phyloP scores from a whole-genome alignment of 2,113 vertebrate genomes.

The Pseudonaja textilis region DNA sequence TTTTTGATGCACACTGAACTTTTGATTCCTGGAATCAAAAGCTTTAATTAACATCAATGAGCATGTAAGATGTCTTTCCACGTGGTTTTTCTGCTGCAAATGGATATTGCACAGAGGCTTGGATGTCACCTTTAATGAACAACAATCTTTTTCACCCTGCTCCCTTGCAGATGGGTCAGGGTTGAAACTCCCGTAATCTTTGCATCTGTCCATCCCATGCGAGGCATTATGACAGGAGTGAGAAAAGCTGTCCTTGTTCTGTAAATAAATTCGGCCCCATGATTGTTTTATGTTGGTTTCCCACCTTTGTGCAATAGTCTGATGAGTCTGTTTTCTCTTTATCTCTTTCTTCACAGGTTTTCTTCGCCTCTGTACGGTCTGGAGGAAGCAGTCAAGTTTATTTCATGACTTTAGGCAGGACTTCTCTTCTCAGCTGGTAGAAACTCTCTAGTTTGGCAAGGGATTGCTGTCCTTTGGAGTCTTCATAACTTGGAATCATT shows the following conservation, averaged over 20 bases:
- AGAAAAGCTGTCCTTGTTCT: neutral
- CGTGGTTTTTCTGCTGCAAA: neutral
- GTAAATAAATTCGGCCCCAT: neutral
- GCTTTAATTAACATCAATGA: neutral
- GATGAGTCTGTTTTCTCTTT: neutral
- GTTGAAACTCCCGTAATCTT: neutral
- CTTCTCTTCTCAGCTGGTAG: constrained; percentile 99
- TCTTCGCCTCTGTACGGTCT: constrained; percentile 95
- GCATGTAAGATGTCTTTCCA: neutral
- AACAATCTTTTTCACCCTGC: neutral
- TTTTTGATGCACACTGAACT: neutral
- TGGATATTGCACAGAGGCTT: neutral
- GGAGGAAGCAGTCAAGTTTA: constrained; percentile 99
- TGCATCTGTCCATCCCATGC: neutral
- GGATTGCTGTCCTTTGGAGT: constrained; percentile 67
- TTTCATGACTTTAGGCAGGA: constrained; percentile 98
- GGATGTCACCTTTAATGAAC: neutral
- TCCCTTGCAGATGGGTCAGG: neutral
- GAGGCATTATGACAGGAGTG: neutral
- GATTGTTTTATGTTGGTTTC: neutral
- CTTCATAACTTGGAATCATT: constrained; percentile 74
- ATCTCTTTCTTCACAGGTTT: constrained; percentile 76
- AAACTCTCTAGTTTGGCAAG: constrained; percentile 55
- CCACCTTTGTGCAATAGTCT: neutral
- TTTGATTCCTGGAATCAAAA: neutral